A percentile compares a stretch with the other conserved stretches of the same genome.
Evolutionary conservation across 2,888 invertebrate species (phyloP).

Genomic region (Mythimna lalbum): DNA sequence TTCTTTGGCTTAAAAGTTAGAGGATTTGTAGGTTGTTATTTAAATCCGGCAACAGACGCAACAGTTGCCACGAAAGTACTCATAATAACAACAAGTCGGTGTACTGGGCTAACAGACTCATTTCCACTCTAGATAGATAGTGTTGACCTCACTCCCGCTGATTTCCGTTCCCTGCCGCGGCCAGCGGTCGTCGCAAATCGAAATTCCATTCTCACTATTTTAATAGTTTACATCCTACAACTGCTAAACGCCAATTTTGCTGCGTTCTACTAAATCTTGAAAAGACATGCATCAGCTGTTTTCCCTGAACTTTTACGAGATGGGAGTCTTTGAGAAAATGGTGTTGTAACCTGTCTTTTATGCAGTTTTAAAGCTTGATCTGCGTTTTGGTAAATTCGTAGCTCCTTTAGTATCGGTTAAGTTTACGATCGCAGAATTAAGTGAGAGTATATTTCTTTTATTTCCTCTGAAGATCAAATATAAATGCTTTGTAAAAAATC

Average conservation of each 20-base stretch:
- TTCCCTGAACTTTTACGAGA: neutral
- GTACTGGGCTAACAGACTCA: neutral
- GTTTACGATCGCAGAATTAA: constrained; percentile 9
- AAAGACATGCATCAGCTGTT: constrained; percentile 19
- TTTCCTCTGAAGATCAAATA: neutral
- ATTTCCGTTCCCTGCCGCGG: constrained; percentile 10
- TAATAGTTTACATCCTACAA: constrained; percentile 11
- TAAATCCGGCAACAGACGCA: neutral
- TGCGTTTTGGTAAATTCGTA: constrained; percentile 2
- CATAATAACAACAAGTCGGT: neutral
- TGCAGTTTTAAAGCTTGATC: constrained; percentile 1
- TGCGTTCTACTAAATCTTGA: constrained; percentile 21
- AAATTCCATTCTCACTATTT: constrained; percentile 30
- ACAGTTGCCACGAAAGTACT: constrained; percentile 11
- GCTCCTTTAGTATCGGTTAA: constrained; percentile 1
- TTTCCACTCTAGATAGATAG: constrained; percentile 9
- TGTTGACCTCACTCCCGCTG: constrained; percentile 18
- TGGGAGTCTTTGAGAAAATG: neutral
- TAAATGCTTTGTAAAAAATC: neutral
- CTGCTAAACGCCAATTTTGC: constrained; percentile 22
- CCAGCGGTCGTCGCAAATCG: constrained; percentile 21
- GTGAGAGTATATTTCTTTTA: constrained; percentile 5
- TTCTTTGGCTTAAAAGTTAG: constrained; percentile 17
- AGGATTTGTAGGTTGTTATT: constrained; percentile 7
- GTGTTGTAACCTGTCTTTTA: neutral